Base-by-base conservation (phyloP, 2,888 invertebrate species). In the Hirtodrosophila alboralis region DNA sequence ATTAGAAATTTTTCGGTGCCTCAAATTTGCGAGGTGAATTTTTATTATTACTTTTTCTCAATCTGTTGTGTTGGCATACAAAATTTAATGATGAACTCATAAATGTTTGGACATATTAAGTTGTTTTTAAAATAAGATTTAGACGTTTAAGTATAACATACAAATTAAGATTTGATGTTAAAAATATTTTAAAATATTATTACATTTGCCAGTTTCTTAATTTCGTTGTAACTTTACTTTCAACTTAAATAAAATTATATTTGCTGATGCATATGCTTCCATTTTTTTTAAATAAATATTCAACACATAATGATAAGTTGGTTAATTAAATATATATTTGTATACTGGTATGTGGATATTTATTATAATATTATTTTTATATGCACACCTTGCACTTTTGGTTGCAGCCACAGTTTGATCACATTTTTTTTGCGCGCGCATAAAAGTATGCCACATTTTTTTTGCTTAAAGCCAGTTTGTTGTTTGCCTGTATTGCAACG, bases 1-100 rank as follows among this genome's bases (percentile, higher is more conserved):
- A 79, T 79, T 84, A 60, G 60, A 78, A 47, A 70, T 81, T 71
- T 80, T 66, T 75, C 48, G 57, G 28, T 34, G 58, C 51, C 34
- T 41, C 34, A 54, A 69, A 54, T 49, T 34, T 54, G 41, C 37
- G 41, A 37, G 30, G 34, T 40, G 71, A 53, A 49, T 59, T 41
- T 34, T 41, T 37, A 36, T 38, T 51, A n/a, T n/a, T n/a, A n/a
- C n/a, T 6, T 31, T 18, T 28, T 26, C 4, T 12, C 2, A 36
- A 47, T 44, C 28, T 33, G 31, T 31, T 43, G 26, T 23, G 18
- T 14, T 23, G 16, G 28, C 3, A 3, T 16, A 56, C 26, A 26
- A 31, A n/a, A n/a, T 28, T 21, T 14, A 28, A 36, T 4, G 23
- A 2, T 4, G 23, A n/a, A n/a, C n/a, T n/a, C n/a, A n/a, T 62